phyloP scores from a whole-genome alignment of 2,888 invertebrate species.

The Beris morrisii region DNA sequence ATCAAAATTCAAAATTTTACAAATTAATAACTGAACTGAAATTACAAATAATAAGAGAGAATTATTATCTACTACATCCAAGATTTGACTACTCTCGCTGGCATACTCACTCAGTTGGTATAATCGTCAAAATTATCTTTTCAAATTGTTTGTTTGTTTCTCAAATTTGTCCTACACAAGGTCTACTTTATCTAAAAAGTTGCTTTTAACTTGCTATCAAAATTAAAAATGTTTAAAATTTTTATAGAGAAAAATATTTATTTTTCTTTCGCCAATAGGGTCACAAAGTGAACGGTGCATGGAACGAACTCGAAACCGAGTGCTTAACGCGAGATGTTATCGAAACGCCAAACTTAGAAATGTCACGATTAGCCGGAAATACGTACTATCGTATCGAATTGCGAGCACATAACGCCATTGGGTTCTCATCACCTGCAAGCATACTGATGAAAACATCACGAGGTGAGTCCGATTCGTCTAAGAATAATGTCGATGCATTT shows the following conservation, averaged over 20 bases:
- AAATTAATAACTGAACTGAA: too few relatives aligned
- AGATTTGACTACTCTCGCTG: too few relatives aligned
- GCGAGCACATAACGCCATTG: conserved; percentile 82
- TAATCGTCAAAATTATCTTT: too few relatives aligned
- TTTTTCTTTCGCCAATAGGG: conserved; percentile 57
- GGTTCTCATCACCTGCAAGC: conserved; percentile 76
- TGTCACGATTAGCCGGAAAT: conserved; percentile 72
- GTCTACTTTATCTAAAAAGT: too few relatives aligned
- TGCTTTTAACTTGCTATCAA: too few relatives aligned
- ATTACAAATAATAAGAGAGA: too few relatives aligned
- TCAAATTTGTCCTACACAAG: too few relatives aligned
- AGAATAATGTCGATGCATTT: conserved; percentile 56
- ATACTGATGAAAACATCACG: conserved; percentile 81
- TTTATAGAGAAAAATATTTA: neutral
- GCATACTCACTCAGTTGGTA: too few relatives aligned
- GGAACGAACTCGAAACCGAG: conserved; percentile 61
- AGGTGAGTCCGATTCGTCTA: conserved; percentile 70
- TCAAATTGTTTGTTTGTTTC: too few relatives aligned
- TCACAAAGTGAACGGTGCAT: conserved; percentile 67
- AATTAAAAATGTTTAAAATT: too few relatives aligned
- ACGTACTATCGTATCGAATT: conserved; percentile 83
- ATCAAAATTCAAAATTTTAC: too few relatives aligned
- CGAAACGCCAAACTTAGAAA: conserved; percentile 67
- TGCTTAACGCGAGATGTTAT: conserved; percentile 65
- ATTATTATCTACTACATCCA: too few relatives aligned